Base-by-base conservation (phyloP, 1,140 invertebrate genomes). In the Metopolophium dirhodum region DNA sequence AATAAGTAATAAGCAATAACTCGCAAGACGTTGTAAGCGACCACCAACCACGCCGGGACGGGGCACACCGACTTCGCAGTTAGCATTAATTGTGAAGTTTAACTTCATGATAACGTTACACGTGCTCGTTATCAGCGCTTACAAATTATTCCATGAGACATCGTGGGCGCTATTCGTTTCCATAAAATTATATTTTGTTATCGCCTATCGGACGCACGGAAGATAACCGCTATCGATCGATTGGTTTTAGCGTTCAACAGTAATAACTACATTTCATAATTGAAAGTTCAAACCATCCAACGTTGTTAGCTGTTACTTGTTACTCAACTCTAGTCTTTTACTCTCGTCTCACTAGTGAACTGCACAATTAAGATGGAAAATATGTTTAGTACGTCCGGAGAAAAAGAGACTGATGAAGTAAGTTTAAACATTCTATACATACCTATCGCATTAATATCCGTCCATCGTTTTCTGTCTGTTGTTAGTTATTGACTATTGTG, bases 361-460 rank as follows among this genome's bases (percentile, higher is more conserved):
- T n/a, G 47, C 47, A 88, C 87, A 23, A 23, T 88, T 30, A 86
- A 86, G 41, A 93, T 93, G 91, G 91, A 93, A 54, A 93, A 93
- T 86, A 94, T 94, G 93, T 94, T 92, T 61, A 94, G 93, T 92
- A 86, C 83, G 37, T 94, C 93, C 51, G 93, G 93, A 45, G 93
- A 94, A 61, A 91, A 86, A 86, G 90, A 94, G 68, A 91, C 83
- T 94, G 93, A 94, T 45, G 93, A 94, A 90, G 93, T 94, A 37
- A 94, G 90, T 94, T 37, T 54, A 18, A 49, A 49, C 11, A 51
- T 41, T 91, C 83, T 89, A 85, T 85, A 23, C 37, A 41, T 83
- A 41, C 57, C 26, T 61, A 61, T 47, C 14, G 61, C 6, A 77
- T n/a, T 77, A 18, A n/a, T 77, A 77, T 77, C 61, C n/a, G 14